phyloP scores from a whole-genome alignment of 2,888 invertebrate genomes.

The Meteorus colon region DNA sequence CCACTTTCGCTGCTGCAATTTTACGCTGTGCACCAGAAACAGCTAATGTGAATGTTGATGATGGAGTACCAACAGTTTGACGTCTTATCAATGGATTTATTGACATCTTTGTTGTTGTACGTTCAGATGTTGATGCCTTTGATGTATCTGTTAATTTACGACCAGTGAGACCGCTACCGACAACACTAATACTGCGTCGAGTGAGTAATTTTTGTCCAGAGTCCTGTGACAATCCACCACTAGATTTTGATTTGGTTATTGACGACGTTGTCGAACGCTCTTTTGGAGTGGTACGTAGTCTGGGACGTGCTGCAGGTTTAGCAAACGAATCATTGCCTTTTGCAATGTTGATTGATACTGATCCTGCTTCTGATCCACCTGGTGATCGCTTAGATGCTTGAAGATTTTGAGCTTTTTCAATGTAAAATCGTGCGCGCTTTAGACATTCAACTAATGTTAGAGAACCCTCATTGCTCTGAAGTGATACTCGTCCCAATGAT shows the following conservation, averaged over 20 bases:
- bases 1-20: not conserved
- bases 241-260: conserved; percentile 30
- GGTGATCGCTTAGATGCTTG: conserved; percentile 41
- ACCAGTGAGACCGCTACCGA: not conserved
- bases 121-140: not conserved
- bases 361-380: conserved; percentile 13
- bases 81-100: conserved; percentile 30
- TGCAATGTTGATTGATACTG: conserved; percentile 19
- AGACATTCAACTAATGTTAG: conserved; percentile 53
- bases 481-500: conserved; percentile 60
- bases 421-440: conserved; percentile 50
- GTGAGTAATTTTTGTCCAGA: not conserved
- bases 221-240: not conserved
- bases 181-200: conserved; percentile 26
- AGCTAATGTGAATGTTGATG: conserved; percentile 38
- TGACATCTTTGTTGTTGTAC: conserved; percentile 26
- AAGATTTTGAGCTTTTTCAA: conserved; percentile 55
- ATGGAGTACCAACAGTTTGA: conserved; percentile 39
- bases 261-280: conserved; percentile 7
- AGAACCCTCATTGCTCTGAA: conserved; percentile 54
- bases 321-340: conserved; percentile 24
- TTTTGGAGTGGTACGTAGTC: not conserved
- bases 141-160: not conserved
- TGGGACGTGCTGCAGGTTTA: conserved; percentile 22
- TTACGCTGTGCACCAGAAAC: conserved; percentile 19